Conservation (phyloP, 64 coral and sea anemone genomes). For the Montipora efflorescens region DNA sequence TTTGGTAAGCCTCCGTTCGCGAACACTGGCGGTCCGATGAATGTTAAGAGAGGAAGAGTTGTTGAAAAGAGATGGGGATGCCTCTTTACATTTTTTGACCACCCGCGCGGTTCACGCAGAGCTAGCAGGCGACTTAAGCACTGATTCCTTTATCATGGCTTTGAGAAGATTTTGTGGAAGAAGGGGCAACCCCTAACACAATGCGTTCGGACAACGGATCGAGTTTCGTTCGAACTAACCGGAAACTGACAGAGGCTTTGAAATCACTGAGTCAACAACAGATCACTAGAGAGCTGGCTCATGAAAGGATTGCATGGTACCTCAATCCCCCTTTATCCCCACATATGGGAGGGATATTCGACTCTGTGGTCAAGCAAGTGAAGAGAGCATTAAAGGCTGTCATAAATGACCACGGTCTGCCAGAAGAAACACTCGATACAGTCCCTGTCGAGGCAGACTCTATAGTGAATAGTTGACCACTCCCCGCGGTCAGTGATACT, state of each 20-base stretch:
- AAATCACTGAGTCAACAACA: not conserved
- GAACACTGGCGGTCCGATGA: slow-evolving; percentile 46
- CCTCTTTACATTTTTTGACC: slow-evolving; percentile 57
- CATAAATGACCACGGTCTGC: slow-evolving; percentile 10
- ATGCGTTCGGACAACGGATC: slow-evolving; percentile 37
- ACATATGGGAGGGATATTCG: not conserved
- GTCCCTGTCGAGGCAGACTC: slow-evolving; percentile 13
- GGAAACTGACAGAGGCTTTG: slow-evolving; percentile 4
- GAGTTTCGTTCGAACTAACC: slow-evolving; percentile 15
- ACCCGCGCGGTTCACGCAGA: slow-evolving; percentile 29
- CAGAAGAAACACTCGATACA: slow-evolving; percentile 20
- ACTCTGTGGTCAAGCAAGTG: slow-evolving; percentile 33
- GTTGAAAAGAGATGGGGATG: slow-evolving; percentile 63
- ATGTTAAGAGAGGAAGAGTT: slow-evolving; percentile 52
- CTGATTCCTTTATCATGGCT: slow-evolving; percentile 45
- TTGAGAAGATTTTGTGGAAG: slow-evolving; percentile 32
- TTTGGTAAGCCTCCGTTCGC: not conserved
- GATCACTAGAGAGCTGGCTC: not conserved
- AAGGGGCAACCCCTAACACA: slow-evolving; percentile 33
- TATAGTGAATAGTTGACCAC: slow-evolving; percentile 29
- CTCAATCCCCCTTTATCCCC: slow-evolving; percentile 24
- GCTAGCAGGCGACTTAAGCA: slow-evolving; percentile 6
- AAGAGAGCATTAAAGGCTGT: slow-evolving; percentile 44
- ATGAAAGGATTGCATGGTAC: slow-evolving; percentile 16
- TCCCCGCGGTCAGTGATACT: slow-evolving; percentile 8